Evolutionary conservation across 2,888 invertebrate genomes (phyloP).

Genomic region (Baccha elongata): DNA sequence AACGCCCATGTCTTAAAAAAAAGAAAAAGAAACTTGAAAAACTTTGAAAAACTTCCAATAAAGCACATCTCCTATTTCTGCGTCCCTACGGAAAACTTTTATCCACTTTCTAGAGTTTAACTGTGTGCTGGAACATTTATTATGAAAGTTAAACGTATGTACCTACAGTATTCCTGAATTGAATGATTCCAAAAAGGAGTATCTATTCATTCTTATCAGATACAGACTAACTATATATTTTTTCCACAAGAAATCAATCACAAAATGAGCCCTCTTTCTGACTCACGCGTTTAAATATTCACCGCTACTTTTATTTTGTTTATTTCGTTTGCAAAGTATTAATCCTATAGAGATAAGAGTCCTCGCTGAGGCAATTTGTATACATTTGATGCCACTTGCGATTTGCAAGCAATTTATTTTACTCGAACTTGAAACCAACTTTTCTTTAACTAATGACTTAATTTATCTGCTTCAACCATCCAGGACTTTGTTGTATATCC

Average conservation of each 20-base stretch:
- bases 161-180: background rate
- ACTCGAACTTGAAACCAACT: constrained; percentile 58
- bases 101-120: background rate
- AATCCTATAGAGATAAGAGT: constrained; percentile 62
- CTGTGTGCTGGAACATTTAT: background rate
- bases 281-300: constrained; percentile 47
- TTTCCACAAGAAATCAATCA: constrained; percentile 61
- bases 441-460: constrained; percentile 82
- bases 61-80: constrained; percentile 39
- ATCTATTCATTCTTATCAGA: constrained; percentile 40
- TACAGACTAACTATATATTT: constrained; percentile 42
- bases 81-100: constrained; percentile 18
- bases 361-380: constrained; percentile 36
- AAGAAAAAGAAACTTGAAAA: constrained; percentile 65
- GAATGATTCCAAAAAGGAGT: constrained; percentile 3
- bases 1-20: constrained; percentile 66
- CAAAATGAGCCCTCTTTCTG: constrained; percentile 31
- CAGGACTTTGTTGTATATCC: constrained; percentile 54
- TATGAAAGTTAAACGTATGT: background rate
- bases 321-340: constrained; percentile 49
- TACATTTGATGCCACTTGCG: constrained; percentile 48
- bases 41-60: constrained; percentile 68
- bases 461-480: constrained; percentile 80
- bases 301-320: constrained; percentile 34
- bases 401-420: constrained; percentile 72